Percentiles rank a stretch among this genome's conserved stretches.
These are phyloP conservation scores for Tapirus indicus DNA, from an alignment of 2,797 vertebrate genomes.

Conservation along the genomic window DNA sequence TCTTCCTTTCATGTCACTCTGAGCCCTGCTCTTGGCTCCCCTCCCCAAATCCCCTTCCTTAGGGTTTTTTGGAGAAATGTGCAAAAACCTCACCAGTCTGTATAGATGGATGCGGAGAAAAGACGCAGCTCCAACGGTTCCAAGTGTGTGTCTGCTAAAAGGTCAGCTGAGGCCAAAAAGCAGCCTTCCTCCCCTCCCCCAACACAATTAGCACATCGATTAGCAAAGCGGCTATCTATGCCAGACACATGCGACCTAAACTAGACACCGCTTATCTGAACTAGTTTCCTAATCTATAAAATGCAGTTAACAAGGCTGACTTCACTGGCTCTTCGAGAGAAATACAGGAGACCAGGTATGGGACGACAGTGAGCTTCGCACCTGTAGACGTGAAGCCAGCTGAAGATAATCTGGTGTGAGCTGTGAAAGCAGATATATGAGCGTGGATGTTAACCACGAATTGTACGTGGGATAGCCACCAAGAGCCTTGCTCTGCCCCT, in stretches of 20 bases:
- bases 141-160: neutral
- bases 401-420: neutral
- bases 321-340: neutral
- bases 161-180: neutral
- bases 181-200: fast-evolving
- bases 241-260: neutral
- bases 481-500: fast-evolving
- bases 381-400: neutral
- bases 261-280: neutral
- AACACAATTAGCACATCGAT: fast-evolving
- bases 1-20: too few species aligned
- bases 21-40: neutral
- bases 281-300: neutral
- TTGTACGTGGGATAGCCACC: fast-evolving
- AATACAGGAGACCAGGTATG: neutral
- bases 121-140: neutral
- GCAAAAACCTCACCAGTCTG: neutral
- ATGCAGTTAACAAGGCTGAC: neutral
- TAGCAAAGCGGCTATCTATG: neutral
- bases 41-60: neutral
- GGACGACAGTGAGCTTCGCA: fast-evolving
- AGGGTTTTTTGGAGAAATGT: neutral
- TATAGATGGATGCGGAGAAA: fast-evolving
- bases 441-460: fast-evolving
- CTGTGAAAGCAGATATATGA: neutral